Evolutionary conservation across 2,113 vertebrate species (phyloP), one percentile per base, ranked within the genome.

Genomic region (Anguilla japonica): DNA sequence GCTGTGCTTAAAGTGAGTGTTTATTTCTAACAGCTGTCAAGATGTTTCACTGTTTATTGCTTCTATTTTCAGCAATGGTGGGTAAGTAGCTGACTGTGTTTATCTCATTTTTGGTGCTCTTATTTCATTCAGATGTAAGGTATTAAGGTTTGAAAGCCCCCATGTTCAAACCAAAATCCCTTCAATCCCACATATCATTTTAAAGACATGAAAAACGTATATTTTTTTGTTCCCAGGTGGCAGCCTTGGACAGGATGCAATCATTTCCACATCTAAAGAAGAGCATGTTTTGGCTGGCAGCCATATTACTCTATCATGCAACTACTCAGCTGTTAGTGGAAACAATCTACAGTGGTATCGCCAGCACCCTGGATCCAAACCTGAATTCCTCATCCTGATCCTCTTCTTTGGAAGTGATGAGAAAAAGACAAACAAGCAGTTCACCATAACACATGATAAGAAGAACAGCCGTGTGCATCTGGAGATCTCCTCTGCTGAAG

Each of bases 401-500:
- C 34, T 20, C 18, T 41, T 79, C 84, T 2, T 8, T 41, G 0
- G 5, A 43, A 41, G 43, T n/a, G 43, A 29, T 11, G 29, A 53
- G 3, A 26, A 75, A 22, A 18, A 14, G 13, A 56, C 87, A 60
- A 50, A 34, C 34, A 56, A 63, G 60, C 0, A 0, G 56, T 87
- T 85, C 41, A 0, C 0, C 81, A 67, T 83, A 53, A 14, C 2
- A 80, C 41, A 79, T 14, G 34, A 85, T 41, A 5, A 79, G 57
- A 63, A 80, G 16, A 26, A 57, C 6, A 87, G 82, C 20, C 80
- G 2, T 46, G 85, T 88, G 71, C 26, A 88, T 87, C 85, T 90
- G 67, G 43, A 75, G 0, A 88, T 90, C 85, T 86, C 80, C 34
- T 57, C 86, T 84, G 87, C 86, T 81, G 43, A 84, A 85, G 39